Evolutionary conservation across 2,113 vertebrate genomes (phyloP), one percentile per base, ranked within the genome.

Genomic region (Mystacornis crossleyi): DNA sequence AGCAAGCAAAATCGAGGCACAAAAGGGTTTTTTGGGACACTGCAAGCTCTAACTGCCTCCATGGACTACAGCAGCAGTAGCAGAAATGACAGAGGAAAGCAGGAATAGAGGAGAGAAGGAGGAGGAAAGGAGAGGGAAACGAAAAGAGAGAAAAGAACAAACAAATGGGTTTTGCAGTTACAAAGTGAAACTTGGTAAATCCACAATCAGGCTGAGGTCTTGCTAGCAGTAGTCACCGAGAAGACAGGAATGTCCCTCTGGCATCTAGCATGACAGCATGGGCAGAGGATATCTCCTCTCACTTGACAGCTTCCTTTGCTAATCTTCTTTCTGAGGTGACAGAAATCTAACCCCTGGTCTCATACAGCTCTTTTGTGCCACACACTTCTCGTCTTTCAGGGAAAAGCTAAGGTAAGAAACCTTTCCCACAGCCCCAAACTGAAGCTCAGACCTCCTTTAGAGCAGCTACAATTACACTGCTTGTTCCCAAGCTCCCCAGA

Each of bases 251-350:
- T 88, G 95, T 90, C 95, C 88, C 92, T 81, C 85, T 92, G 93
- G 90, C 95, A 95, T 78, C 71, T 18, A 90, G 81, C 64, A 31
- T 90, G 93, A 96, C 92, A 96, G 92, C 70, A 91, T 19, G 55
- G 73, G 85, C 82, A 86, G 47, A 80, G 67, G 92, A 64, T 89
- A 81, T 93, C 95, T 94, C 88, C 86, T 58, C 79, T 97, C 84
- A 82, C 81, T 93, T 95, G 96, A 96, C 95, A 96, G 95, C 75
- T 96, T 71, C 85, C 88, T 70, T 93, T 94, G 81, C 95, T 96
- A 95, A 97, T 95, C 94, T 91, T 60, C 81, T 79, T 87, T 69
- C 78, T 17, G 34, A 94, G 84, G 90, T 74, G 90, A 96, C 90
- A 93, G 85, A 97, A 93, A 94, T 80, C 74, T 92, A 95, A 95